phyloP scores from a whole-genome alignment of 2,113 vertebrate species.

The Alouatta palliata region DNA sequence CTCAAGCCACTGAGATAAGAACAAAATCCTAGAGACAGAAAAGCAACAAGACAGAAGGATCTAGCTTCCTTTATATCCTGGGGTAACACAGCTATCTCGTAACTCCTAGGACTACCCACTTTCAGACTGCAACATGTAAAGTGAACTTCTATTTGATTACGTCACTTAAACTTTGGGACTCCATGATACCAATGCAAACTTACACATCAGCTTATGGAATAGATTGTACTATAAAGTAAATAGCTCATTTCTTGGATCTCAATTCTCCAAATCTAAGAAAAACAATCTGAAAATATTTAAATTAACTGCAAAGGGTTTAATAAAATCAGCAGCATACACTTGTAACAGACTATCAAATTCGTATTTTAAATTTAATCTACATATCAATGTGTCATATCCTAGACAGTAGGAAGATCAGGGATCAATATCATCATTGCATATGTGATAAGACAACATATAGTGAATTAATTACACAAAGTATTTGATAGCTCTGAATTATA shows the following conservation, averaged over 20 bases:
- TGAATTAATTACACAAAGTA: slow-evolving; percentile 12
- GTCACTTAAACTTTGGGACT: background rate
- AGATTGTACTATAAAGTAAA: background rate
- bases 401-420: background rate
- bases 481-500: slow-evolving; percentile 4
- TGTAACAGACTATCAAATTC: background rate
- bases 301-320: background rate
- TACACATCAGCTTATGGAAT: background rate
- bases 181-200: background rate
- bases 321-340: background rate
- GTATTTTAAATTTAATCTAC: slow-evolving; percentile 35
- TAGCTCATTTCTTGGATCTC: background rate
- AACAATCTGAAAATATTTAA: slow-evolving; percentile 15
- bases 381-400: background rate
- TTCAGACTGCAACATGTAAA: background rate
- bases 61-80: background rate
- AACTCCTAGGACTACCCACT: background rate
- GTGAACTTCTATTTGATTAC: background rate
- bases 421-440: background rate
- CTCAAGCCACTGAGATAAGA: background rate
- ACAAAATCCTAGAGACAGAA: background rate
- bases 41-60: background rate
- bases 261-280: background rate
- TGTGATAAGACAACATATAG: slow-evolving; percentile 2
- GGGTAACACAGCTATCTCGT: background rate